A percentile compares a stretch with the other conserved stretches of the same genome.
Evolutionary conservation across 2,113 vertebrate genomes (phyloP).

Genomic region (Microcebus jonahi): DNA sequence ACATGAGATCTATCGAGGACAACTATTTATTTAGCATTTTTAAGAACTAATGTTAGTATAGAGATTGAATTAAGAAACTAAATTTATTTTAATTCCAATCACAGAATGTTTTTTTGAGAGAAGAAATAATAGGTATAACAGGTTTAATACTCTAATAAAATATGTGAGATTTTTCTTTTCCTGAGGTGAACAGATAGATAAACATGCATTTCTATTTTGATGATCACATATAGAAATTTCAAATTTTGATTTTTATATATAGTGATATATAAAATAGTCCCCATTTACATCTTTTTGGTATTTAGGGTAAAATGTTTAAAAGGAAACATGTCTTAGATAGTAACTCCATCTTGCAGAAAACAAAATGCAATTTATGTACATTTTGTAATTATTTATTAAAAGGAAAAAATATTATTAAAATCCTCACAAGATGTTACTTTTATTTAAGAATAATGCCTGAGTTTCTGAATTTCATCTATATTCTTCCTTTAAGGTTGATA

Average conservation of each 20-base stretch:
- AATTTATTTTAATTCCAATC: not conserved
- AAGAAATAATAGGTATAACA: not conserved
- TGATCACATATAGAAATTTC: not conserved
- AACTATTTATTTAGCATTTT: not conserved
- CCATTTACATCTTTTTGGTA: not conserved
- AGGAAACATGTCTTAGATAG: not conserved
- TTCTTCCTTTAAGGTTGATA: not conserved
- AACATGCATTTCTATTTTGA: not conserved
- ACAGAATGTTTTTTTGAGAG: not conserved
- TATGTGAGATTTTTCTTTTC: not conserved
- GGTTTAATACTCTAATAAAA: not conserved
- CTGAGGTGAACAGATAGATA: not conserved
- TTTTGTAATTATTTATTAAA: not conserved
- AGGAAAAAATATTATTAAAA: slow-evolving; percentile 40
- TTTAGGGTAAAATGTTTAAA: not conserved
- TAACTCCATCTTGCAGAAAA: not conserved
- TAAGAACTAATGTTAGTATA: not conserved
- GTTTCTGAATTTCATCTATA: slow-evolving; percentile 24
- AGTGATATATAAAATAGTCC: not conserved
- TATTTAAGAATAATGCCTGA: not conserved
- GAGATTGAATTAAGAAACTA: not conserved
- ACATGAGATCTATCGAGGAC: not conserved
- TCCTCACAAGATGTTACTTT: not conserved
- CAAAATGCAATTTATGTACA: not conserved
- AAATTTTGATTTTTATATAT: not conserved